Evolutionary conservation across 2,797 vertebrate genomes (phyloP).

Genomic region (Hippocampus kuda): DNA sequence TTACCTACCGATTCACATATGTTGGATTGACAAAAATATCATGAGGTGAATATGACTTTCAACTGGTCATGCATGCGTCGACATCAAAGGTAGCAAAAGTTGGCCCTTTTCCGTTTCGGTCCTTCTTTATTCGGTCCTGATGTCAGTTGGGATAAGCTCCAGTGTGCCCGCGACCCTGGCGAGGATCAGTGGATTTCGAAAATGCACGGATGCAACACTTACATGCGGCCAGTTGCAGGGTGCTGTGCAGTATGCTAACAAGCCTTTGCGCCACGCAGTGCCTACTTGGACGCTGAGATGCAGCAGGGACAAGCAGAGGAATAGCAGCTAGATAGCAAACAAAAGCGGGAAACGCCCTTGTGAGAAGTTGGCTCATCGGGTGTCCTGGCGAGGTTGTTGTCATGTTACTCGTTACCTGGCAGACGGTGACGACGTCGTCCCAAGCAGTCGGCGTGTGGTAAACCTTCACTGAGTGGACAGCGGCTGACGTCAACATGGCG

Average conservation of each 20-base stretch:
- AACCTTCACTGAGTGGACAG: conserved; percentile 59
- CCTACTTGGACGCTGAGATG: conserved; percentile 57
- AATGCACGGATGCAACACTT: conserved; percentile 16
- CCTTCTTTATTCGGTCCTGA: no score
- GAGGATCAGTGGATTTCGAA: background rate
- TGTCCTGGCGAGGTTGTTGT: background rate
- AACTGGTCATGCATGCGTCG: conserved; percentile 11
- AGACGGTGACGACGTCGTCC: conserved; percentile 46
- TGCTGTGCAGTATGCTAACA: conserved; percentile 52
- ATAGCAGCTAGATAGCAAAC: conserved; percentile 56
- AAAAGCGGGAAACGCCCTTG: background rate
- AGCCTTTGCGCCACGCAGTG: conserved; percentile 48
- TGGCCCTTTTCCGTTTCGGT: background rate
- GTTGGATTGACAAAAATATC: background rate
- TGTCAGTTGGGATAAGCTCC: no score
- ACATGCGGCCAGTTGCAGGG: conserved; percentile 70
- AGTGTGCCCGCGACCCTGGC: no score
- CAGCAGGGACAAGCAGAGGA: conserved; percentile 61
- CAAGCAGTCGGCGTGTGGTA: conserved; percentile 29
- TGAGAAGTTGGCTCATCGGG: background rate
- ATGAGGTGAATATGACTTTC: background rate
- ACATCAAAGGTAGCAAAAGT: background rate
- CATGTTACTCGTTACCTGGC: conserved; percentile 58
- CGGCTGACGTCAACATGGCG: conserved; percentile 44
- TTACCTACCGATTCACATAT: conserved; percentile 39